A percentile compares a stretch with the other conserved stretches of the same genome.
Evolutionary conservation across 2,113 vertebrate species (phyloP).

Genomic region (Grantiella picta): DNA sequence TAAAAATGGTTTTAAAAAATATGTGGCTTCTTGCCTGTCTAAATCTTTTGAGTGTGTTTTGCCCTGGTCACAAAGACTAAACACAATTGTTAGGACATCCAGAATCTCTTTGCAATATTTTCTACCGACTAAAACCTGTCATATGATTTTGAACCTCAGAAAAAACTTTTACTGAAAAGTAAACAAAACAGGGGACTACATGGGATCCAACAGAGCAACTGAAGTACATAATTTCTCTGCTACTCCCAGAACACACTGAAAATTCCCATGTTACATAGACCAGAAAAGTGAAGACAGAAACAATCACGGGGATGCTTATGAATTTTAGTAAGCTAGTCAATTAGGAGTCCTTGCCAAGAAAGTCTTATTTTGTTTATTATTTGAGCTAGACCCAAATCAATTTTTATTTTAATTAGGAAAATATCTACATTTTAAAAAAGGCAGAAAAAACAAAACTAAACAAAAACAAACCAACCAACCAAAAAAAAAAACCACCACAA

Average conservation of each 20-base stretch:
- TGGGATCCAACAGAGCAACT: background rate
- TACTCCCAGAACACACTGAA: background rate
- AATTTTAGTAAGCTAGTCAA: background rate
- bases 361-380: constrained; percentile 21
- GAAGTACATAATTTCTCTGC: background rate
- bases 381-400: background rate
- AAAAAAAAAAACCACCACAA: too few species aligned
- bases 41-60: background rate
- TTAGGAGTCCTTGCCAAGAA: background rate
- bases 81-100: background rate
- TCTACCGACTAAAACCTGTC: background rate
- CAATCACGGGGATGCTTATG: background rate
- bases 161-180: background rate
- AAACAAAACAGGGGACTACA: background rate
- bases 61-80: background rate
- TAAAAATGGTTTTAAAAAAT: background rate
- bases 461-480: background rate
- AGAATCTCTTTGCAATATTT: background rate
- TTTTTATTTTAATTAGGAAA: background rate
- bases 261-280: background rate
- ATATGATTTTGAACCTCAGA: background rate
- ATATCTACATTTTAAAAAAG: background rate
- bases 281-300: background rate
- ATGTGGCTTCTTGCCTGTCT: background rate
- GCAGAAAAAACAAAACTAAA: background rate